Base-by-base conservation (phyloP, 2,797 vertebrate species). In the Acrossocheilus fasciatus region DNA sequence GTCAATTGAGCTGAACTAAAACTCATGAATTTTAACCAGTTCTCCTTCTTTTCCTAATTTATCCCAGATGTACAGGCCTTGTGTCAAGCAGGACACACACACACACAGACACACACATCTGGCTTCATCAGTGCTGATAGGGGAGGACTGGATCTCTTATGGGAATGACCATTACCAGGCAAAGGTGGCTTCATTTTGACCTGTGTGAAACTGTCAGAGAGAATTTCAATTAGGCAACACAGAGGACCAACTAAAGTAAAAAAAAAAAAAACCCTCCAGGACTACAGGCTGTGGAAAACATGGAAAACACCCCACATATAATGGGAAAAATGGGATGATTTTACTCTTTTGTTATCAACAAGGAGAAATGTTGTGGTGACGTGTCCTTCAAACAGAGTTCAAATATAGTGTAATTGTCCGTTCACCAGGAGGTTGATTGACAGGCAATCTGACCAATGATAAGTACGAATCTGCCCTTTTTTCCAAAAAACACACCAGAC, bases 101-200 rank as follows among this genome's bases (percentile, higher is more conserved):
- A 73, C 59, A 68, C 79, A 39, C 74, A 77, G 72, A 64, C 41
- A 64, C 54, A 83, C 64, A 64, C 85, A 23, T 68, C 54, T n/a
- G 87, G 93, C 92, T 94, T 95, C 95, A 95, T 94, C 93, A 93
- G 91, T 91, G 92, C 92, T 91, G 91, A 92, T 94, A 34, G 92
- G 94, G 93, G 89, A 93, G 93, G 89, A 89, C 87, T 78, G 62
- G 86, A 88, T 87, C 88, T 91, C 90, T 89, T 79, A 84, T 87
- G 92, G 90, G 92, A 88, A 90, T 82, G 80, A 89, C 87, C 85
- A 93, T 94, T 93, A 92, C 91, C 85, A 83, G 50, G 73, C 68
- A 79, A 92, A 87, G 80, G 89, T 72, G 78, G 89, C 85, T 90
- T 93, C 91, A 90, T 80, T 69, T 84, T 85, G 50, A 88, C 39